Evolutionary conservation across 2,888 invertebrate genomes (phyloP), one percentile per base, ranked within the genome.

Genomic region (Scaptomyza polygonia): DNA sequence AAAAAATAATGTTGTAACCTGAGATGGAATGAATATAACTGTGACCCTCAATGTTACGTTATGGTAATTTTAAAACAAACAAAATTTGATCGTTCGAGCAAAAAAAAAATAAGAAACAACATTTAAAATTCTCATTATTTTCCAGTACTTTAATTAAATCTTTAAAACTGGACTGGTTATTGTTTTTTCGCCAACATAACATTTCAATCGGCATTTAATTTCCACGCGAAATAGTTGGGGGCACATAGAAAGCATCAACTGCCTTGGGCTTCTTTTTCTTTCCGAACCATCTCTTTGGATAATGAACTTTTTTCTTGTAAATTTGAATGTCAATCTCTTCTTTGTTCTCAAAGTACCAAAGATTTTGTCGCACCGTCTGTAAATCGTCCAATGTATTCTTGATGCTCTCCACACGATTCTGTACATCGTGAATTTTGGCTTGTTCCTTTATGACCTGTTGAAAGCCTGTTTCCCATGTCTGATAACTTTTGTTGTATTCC

Each of bases 291-390:
- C 88, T 86, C 66, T 92, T 92, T 0, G 91, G 92, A 74, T 92
- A 91, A 39, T 69, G 91, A 54, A 91, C 92, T 88, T 90, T 93
- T 89, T 93, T 95, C 89, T 91, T 93, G 86, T 94, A 95, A 78
- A 96, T 95, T 89, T 93, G 90, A 45, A 96, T 91, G 82, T 96
- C 95, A 77, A 96, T 93, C 79, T 94, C 91, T 40, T 96, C 96
- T 89, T 96, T 94, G 87, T 96, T 95, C 66, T 97, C 96, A 92
- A 97, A 97, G 93, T 95, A 97, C 95, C 95, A 95, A 53, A 95
- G 88, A 74, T 93, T 93, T 64, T 93, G 93, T 86, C 96, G 96
- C 85, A 93, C 94, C 44, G 91, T 86, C 25, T 93, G 91, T 70
- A 94, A 91, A 8, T 90, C 77, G 66, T 92, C 90, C 44, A 92